These are phyloP conservation scores for Phyllostomus discolor DNA, from an alignment of 2,113 vertebrate species.

Conservation along the genomic window DNA sequence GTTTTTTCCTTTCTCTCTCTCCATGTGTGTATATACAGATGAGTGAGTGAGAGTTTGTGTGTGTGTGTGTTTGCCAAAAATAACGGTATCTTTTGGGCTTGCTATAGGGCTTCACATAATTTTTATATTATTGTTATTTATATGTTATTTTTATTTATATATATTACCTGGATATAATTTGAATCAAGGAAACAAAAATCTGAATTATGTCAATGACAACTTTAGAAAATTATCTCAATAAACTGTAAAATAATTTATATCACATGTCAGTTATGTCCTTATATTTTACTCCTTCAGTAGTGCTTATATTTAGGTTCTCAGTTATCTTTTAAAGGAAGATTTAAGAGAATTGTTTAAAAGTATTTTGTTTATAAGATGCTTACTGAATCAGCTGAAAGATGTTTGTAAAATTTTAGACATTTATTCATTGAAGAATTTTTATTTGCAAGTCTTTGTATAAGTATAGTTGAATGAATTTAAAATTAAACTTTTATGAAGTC, in stretches of 20 bases:
- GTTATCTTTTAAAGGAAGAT: background rate
- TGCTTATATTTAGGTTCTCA: background rate
- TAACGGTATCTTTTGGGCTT: background rate
- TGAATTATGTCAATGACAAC: background rate
- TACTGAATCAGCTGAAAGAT: background rate
- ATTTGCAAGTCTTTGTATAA: background rate
- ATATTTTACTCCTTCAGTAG: background rate
- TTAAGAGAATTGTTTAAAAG: background rate
- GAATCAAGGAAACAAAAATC: background rate
- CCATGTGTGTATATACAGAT: background rate
- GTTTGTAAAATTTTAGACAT: background rate
- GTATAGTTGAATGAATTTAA: background rate
- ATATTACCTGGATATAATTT: background rate
- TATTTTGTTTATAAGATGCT: background rate
- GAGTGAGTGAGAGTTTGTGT: background rate
- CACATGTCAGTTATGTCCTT: background rate
- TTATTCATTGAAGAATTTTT: background rate
- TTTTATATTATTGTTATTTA: background rate
- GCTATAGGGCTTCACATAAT: background rate
- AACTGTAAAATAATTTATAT: background rate
- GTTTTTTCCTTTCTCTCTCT: background rate
- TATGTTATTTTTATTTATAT: background rate
- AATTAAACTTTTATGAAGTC: background rate
- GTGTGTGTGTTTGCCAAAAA: background rate
- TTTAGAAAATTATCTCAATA: background rate